Percentiles rank a stretch among this genome's conserved stretches.
phyloP scores from a whole-genome alignment of 2,113 vertebrate genomes.

The Amphiprion ocellaris region DNA sequence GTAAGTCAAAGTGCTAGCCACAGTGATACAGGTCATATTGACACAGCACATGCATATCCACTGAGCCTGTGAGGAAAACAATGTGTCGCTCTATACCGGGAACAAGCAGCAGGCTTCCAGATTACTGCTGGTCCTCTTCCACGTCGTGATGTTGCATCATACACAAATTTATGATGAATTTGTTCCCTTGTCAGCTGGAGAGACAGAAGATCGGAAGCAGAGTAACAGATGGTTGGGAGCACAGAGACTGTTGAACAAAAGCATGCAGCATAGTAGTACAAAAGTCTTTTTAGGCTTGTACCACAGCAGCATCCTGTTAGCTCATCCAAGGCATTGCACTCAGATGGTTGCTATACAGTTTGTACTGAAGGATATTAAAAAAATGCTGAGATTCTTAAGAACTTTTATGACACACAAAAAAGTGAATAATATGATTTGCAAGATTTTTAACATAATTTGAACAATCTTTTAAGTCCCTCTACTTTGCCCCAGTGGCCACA shows the following conservation, averaged over 20 bases:
- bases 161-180: constrained; percentile 7
- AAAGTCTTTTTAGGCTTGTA: neutral
- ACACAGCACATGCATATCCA: neutral
- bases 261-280: neutral
- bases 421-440: neutral
- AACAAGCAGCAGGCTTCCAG: constrained; percentile 20
- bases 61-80: neutral
- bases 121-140: neutral
- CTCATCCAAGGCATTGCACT: neutral
- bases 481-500: neutral
- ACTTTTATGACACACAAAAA: neutral
- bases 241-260: neutral
- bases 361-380: neutral
- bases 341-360: neutral
- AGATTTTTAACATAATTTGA: neutral
- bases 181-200: constrained; percentile 4
- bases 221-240: neutral
- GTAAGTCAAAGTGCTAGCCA: neutral
- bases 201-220: too few species aligned
- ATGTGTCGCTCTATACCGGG: neutral
- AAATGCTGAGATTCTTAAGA: too few species aligned
- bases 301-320: neutral
- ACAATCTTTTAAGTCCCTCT: neutral
- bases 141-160: constrained; percentile 7
- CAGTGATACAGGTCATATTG: constrained; percentile 1